Conservation (phyloP, 2,888 invertebrate genomes). For the Cataglyphis cursor region DNA sequence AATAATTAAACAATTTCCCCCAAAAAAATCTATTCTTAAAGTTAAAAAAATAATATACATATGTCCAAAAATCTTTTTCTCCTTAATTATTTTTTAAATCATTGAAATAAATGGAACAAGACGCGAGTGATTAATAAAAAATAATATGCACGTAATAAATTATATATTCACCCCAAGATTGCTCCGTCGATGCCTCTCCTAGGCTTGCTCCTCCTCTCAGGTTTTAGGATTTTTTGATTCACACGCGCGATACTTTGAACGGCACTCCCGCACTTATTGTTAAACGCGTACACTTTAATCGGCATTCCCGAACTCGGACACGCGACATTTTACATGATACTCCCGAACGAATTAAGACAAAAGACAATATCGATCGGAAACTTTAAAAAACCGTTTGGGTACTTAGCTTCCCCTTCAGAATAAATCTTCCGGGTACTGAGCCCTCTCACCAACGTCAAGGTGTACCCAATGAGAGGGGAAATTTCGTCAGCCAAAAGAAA, state of each 20-base stretch:
- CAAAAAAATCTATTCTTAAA: neutral
- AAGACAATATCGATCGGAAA: neutral
- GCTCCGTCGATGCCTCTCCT: neutral
- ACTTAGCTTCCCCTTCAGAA: neutral
- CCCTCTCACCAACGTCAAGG: neutral
- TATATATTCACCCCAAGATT: no score
- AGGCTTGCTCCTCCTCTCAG: neutral
- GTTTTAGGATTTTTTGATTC: neutral
- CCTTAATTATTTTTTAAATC: neutral
- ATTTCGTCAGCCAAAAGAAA: neutral
- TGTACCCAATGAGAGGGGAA: neutral
- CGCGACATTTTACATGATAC: no score
- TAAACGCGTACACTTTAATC: no score
- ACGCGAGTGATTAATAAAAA: neutral
- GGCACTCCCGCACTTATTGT: no score
- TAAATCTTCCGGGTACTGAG: neutral
- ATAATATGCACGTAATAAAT: neutral
- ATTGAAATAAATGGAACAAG: neutral
- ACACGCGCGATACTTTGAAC: neutral
- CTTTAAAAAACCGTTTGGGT: neutral
- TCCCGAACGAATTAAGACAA: neutral
- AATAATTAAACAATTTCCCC: neutral
- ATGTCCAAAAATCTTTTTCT: neutral
- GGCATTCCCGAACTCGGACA: no score
- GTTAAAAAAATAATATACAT: neutral